Evolutionary conservation across 2,797 vertebrate species (phyloP).

Genomic region (Acanthiza pusilla): DNA sequence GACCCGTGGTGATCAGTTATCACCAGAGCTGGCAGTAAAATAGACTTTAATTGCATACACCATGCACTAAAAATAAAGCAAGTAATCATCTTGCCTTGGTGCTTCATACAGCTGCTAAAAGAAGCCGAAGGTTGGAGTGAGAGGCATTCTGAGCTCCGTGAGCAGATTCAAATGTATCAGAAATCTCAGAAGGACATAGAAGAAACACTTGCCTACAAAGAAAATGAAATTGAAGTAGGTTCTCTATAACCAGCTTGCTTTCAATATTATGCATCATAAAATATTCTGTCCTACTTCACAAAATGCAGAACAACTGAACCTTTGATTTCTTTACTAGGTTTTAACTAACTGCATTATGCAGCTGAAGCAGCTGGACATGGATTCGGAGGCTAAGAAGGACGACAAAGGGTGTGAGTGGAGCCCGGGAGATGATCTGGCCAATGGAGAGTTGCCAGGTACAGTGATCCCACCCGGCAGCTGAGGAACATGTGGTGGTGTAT

Average conservation of each 20-base stretch:
- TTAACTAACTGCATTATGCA: conserved; percentile 90
- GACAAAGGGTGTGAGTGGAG: conserved; percentile 63
- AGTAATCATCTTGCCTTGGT: background rate
- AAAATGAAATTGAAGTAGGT: conserved; percentile 89
- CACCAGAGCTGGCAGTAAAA: background rate
- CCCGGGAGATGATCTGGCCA: conserved; percentile 75
- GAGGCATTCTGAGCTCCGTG: conserved; percentile 83
- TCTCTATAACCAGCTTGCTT: background rate
- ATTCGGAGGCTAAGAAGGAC: conserved; percentile 51
- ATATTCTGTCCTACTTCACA: background rate
- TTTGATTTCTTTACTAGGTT: conserved; percentile 75
- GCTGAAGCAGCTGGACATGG: conserved; percentile 80
- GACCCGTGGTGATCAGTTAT: background rate
- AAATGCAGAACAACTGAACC: background rate
- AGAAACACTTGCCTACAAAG: conserved; percentile 86
- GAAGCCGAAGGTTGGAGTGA: conserved; percentile 87
- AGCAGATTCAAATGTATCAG: conserved; percentile 87
- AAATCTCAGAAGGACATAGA: conserved; percentile 89
- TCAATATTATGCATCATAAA: background rate
- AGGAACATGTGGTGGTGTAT: background rate
- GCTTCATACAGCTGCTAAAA: conserved; percentile 78
- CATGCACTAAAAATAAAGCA: background rate
- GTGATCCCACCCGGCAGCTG: background rate
- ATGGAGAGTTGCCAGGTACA: conserved; percentile 83
- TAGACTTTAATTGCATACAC: background rate